Conservation (phyloP, 2,888 invertebrate genomes). For the Drosophila koepferae region DNA sequence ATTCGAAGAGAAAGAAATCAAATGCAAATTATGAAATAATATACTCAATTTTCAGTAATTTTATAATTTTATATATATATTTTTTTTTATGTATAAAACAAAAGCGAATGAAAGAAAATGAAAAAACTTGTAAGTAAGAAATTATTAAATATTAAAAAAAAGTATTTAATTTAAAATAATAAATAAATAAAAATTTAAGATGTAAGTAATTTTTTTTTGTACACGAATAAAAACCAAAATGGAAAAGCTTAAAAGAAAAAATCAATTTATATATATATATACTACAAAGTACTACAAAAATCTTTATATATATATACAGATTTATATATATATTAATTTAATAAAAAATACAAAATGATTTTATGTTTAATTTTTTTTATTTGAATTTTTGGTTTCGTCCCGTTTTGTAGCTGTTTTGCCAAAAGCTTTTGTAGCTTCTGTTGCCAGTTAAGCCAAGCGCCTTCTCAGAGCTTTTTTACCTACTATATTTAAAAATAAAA, state of each 20-base stretch:
- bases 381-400: slow-evolving; percentile 19
- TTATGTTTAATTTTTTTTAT: not conserved
- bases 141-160: slow-evolving; percentile 29
- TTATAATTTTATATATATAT: slow-evolving; percentile 27
- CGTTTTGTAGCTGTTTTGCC: slow-evolving; percentile 57
- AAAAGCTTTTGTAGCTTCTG: slow-evolving; percentile 76
- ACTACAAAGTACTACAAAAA: slow-evolving; percentile 30
- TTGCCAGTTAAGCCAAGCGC: slow-evolving; percentile 73
- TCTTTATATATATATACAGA: slow-evolving; percentile 24
- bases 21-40: slow-evolving; percentile 28
- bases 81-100: slow-evolving; percentile 46
- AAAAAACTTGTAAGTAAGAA: slow-evolving; percentile 62
- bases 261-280: slow-evolving; percentile 42
- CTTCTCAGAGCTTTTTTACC: slow-evolving; percentile 76
- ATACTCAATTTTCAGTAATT: slow-evolving; percentile 38
- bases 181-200: slow-evolving; percentile 55
- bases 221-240: slow-evolving; percentile 50
- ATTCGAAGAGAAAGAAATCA: slow-evolving; percentile 17
- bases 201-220: slow-evolving; percentile 68
- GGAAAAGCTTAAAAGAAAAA: slow-evolving; percentile 26
- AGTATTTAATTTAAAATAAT: slow-evolving; percentile 49
- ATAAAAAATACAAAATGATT: not conserved
- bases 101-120: slow-evolving; percentile 16
- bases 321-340: slow-evolving; percentile 24
- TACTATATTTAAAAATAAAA: slow-evolving; percentile 42